Evolutionary conservation across 2,113 vertebrate species (phyloP).

Genomic region (Neomonachus schauinslandi): DNA sequence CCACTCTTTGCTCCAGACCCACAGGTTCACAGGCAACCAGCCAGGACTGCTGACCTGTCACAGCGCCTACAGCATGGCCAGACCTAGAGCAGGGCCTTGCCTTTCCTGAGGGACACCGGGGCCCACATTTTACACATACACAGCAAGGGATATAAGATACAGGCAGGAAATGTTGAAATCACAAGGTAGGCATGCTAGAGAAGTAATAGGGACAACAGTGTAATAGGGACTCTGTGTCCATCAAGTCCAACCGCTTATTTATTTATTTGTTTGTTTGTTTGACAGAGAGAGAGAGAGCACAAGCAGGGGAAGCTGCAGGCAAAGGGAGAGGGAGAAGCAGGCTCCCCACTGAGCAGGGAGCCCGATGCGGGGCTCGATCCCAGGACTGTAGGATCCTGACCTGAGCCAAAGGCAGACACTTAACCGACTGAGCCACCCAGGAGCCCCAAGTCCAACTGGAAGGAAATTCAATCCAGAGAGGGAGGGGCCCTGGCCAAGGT

Average conservation of each 20-base stretch:
- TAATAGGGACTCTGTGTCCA: not conserved
- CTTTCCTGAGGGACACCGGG: not conserved
- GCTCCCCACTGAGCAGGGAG: too few relatives aligned
- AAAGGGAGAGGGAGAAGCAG: too few relatives aligned
- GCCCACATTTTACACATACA: not conserved
- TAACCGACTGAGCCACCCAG: too few relatives aligned
- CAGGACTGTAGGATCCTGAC: too few relatives aligned
- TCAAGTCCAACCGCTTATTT: not conserved
- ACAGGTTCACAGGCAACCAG: not conserved
- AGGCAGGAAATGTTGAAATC: constrained; percentile 8
- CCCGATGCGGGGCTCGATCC: too few relatives aligned
- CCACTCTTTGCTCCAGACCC: not conserved
- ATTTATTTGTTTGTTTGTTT: too few relatives aligned
- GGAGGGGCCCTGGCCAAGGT: not conserved
- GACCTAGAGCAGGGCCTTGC: not conserved
- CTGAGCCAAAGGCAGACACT: too few relatives aligned
- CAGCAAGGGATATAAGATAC: not conserved
- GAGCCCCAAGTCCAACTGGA: too few relatives aligned
- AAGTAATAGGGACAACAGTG: not conserved
- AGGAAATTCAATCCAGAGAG: constrained; percentile 16
- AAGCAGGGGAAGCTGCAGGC: too few relatives aligned
- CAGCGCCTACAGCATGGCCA: not conserved
- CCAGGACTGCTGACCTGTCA: not conserved
- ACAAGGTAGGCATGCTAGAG: not conserved
- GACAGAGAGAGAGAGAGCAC: too few relatives aligned